Evolutionary conservation across 2,113 vertebrate species (phyloP).

Genomic region (Tiliqua scincoides): DNA sequence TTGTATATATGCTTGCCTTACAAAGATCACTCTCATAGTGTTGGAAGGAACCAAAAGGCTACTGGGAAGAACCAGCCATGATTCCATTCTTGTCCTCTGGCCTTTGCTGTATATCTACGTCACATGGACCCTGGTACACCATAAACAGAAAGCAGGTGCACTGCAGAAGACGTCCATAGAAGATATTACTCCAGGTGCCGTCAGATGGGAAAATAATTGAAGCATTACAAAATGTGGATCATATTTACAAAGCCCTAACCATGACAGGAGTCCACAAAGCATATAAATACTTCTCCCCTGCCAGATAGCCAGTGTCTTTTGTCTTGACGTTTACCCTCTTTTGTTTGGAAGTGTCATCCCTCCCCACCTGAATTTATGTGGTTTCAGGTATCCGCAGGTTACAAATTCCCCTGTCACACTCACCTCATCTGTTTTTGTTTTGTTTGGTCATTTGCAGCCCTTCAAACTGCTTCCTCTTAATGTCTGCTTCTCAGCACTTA

Average conservation of each 20-base stretch:
- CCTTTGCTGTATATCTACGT: not conserved
- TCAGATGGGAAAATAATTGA: not conserved
- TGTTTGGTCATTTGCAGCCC: not conserved
- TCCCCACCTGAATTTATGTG: no score
- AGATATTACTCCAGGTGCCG: not conserved
- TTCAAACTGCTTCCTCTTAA: no score
- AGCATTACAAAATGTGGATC: not conserved
- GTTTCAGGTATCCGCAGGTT: no score
- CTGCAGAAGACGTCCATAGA: not conserved
- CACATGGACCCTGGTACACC: not conserved
- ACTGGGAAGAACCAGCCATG: not conserved
- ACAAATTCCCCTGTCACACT: no score
- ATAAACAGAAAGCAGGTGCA: not conserved
- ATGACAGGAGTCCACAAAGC: constrained; percentile 7
- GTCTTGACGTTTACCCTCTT: constrained; percentile 15
- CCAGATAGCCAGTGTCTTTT: not conserved
- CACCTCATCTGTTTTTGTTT: no score
- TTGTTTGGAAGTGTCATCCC: constrained; percentile 4
- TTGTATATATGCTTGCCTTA: not conserved
- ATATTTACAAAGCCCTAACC: not conserved
- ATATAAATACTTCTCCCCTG: not conserved
- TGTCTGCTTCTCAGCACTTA: no score
- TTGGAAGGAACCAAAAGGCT: not conserved
- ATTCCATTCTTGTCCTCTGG: not conserved
- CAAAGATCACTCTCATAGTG: not conserved